Evolutionary conservation across 2,113 vertebrate genomes (phyloP).

Genomic region (Cheilinus undulatus): DNA sequence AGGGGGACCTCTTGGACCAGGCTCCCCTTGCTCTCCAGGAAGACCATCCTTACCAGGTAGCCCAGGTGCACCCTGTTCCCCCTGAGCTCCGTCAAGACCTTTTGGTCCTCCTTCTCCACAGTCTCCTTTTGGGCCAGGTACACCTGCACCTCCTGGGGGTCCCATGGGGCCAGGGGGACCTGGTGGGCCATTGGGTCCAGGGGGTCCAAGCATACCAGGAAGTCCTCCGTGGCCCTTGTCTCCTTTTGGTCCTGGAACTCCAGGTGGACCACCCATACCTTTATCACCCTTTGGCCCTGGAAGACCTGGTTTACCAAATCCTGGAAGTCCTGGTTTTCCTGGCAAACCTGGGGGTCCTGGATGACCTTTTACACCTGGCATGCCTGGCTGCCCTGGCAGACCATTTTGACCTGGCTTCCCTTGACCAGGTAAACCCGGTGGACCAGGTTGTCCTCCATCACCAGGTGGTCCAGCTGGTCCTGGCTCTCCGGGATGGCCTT

Average conservation of each 20-base stretch:
- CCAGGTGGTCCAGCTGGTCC: slow-evolving; percentile 88
- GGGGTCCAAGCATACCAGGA: slow-evolving; percentile 88
- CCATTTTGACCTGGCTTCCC: slow-evolving; percentile 93
- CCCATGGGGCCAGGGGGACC: slow-evolving; percentile 90
- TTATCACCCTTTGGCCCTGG: slow-evolving; percentile 93
- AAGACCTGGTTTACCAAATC: slow-evolving; percentile 93
- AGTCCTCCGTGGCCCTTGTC: slow-evolving; percentile 90
- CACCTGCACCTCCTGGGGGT: slow-evolving; percentile 87
- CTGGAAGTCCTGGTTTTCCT: slow-evolving; percentile 91
- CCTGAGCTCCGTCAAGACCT: slow-evolving; percentile 88
- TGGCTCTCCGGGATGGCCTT: slow-evolving; percentile 88
- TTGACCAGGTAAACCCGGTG: slow-evolving; percentile 89
- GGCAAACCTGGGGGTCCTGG: slow-evolving; percentile 91
- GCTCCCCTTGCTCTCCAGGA: slow-evolving; percentile 89
- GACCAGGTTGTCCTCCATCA: slow-evolving; percentile 88
- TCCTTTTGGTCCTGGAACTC: slow-evolving; percentile 88
- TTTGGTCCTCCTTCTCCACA: slow-evolving; percentile 88
- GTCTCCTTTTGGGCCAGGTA: slow-evolving; percentile 93
- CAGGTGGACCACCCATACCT: slow-evolving; percentile 87
- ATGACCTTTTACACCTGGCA: slow-evolving; percentile 92
- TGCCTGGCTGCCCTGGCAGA: slow-evolving; percentile 91
- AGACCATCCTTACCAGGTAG: slow-evolving; percentile 92
- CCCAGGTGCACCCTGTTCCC: slow-evolving; percentile 89
- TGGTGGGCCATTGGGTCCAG: slow-evolving; percentile 87
- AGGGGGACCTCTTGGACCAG: slow-evolving; percentile 89